phyloP scores from a whole-genome alignment of 1,140 invertebrate genomes.

The Lutraria rhynchaena region DNA sequence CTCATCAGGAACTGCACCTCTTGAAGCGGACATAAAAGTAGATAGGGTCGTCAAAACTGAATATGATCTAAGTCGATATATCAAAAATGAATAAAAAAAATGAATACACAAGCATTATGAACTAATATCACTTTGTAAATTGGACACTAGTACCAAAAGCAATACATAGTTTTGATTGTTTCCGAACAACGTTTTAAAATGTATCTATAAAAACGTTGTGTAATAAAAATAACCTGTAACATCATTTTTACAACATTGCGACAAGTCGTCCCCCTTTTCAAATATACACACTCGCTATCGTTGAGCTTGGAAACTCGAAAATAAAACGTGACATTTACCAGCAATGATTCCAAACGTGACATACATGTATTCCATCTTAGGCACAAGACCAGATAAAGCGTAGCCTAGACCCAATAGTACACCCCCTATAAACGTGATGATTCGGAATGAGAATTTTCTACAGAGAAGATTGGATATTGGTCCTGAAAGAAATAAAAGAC shows the following conservation, averaged over 20 bases:
- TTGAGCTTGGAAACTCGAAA: background rate
- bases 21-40: too few relatives aligned
- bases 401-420: slow-evolving; percentile 91
- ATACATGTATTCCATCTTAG: slow-evolving; percentile 93
- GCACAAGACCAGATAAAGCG: slow-evolving; percentile 88
- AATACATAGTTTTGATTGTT: too few relatives aligned
- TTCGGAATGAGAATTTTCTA: slow-evolving; percentile 80
- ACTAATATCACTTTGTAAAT: too few relatives aligned
- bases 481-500: slow-evolving; percentile 61
- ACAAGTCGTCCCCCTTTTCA: background rate
- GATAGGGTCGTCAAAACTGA: too few relatives aligned
- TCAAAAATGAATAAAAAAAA: too few relatives aligned
- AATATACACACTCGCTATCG: background rate
- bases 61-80: too few relatives aligned
- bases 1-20: too few relatives aligned
- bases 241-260: background rate
- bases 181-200: too few relatives aligned
- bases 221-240: background rate
- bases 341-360: slow-evolving; percentile 95
- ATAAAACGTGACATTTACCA: slow-evolving; percentile 82
- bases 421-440: slow-evolving; percentile 93
- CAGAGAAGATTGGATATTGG: slow-evolving; percentile 63
- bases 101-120: too few relatives aligned
- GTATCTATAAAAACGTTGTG: background rate
- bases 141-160: too few relatives aligned